Conservation (phyloP, 2,797 vertebrate species). For the Cossypha caffra region DNA sequence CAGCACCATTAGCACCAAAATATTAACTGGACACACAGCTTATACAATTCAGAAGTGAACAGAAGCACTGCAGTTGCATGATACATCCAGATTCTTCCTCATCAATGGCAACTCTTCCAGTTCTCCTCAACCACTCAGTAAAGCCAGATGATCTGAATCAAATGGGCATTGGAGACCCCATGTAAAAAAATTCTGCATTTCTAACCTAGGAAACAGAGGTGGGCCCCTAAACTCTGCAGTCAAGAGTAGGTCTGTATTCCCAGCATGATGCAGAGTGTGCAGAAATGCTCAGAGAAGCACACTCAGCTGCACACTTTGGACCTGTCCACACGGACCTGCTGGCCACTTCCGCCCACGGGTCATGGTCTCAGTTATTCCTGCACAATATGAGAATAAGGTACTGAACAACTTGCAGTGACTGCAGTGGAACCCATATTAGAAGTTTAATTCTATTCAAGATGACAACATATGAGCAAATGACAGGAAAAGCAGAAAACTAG, state of each 20-base stretch:
- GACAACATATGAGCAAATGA: neutral
- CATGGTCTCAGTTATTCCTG: neutral
- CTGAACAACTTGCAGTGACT: neutral
- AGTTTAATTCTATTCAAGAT: neutral
- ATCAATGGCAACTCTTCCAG: neutral
- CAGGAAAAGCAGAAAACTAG: neutral
- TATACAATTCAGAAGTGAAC: neutral
- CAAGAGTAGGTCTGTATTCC: neutral
- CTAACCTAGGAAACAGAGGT: neutral
- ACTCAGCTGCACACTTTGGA: accelerated
- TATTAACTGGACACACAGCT: neutral
- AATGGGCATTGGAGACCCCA: neutral
- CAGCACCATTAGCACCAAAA: neutral
- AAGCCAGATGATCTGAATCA: neutral
- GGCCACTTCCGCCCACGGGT: neutral
- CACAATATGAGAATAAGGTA: neutral
- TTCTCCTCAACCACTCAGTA: neutral
- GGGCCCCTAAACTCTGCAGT: neutral
- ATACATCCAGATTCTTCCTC: neutral
- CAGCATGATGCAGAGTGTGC: neutral
- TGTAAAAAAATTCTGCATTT: neutral
- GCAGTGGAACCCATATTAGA: neutral
- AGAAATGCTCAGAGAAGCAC: neutral
- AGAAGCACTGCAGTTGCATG: neutral
- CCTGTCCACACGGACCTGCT: neutral